Evolutionary conservation across 2,113 vertebrate genomes (phyloP), one percentile per base, ranked within the genome.

Genomic region (Lasiurus borealis): DNA sequence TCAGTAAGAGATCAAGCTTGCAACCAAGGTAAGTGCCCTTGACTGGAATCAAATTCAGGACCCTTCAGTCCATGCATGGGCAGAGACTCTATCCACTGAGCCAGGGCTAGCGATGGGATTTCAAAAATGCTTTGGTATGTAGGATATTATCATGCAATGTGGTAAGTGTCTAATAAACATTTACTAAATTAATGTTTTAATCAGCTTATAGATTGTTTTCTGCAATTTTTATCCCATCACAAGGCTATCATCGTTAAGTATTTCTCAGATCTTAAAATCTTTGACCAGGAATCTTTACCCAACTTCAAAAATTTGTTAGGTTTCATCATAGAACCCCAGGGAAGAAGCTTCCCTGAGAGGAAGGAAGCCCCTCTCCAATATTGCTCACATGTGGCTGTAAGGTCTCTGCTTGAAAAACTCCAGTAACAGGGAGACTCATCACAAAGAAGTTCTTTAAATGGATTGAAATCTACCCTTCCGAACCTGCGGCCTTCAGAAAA

Each of bases 381-480:
- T 72, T 73, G 36, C 84, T 69, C 69, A 85, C 50, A 62, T 11
- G 46, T 44, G 31, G 14, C 66, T 90, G 5, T 62, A 46, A 23
- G 15, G 36, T 77, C 52, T 87, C 84, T 62, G 52, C 36, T 82
- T 52, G 14, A 88, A 21, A 93, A 96, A 69, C 13, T 78, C 36
- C 14, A 62, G 25, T 71, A 44, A 78, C 31, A 89, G 27, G 4
- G 27, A 95, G 23, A 86, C 2, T 90, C 48, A 72, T 8, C 40
- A 5, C 10, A 64, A 84, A 31, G 23, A 88, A 89, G 2, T 73
- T 87, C 36, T 90, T 71, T 83, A 72, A n/a, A 85, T 0, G 31
- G 25, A 84, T 44, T 68, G 40, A 95, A 92, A 59, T 72, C 19
- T 95, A 69, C 12, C 78, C 81, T 93, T 88, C 31, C 94, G 46